Base-by-base conservation (phyloP, 1,140 invertebrate genomes). In the Drosophila lacteicornis region DNA sequence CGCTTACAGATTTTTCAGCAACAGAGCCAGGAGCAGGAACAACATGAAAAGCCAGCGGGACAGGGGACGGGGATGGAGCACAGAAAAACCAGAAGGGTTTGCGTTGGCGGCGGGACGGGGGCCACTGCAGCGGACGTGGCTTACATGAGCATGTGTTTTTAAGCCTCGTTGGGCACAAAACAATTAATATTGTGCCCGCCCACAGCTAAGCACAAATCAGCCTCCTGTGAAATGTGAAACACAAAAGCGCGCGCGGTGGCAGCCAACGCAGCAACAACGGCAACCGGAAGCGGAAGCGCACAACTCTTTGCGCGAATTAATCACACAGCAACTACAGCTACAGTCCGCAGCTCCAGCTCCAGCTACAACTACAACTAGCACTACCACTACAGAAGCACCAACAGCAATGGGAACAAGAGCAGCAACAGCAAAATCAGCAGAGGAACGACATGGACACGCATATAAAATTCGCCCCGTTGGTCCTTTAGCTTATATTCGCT, bases 221-320 rank as follows among this genome's bases (percentile, higher is more conserved):
- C 84, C 80, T 86, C 80, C 80, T 87, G 84, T 88, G 81, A 87
- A 87, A 90, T 90, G 85, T 87, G 80, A 87, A 87, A 59, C 80
- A 87, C 86, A 87, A 87, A 88, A 87, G 83, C 69, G 38, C 42
- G 46, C 38, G 59, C 75, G 56, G 42, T 45, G 59, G 65, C 57
- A 49, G 22, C 74, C 69, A 61, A 49, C 49, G 58, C 33, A 62
- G 45, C 60, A 75, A 50, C 84, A 78, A 67, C 77, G 63, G 63
- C 84, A 81, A 85, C 85, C 85, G 85, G 85, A 88, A 88, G 69
- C 85, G 85, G 85, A 88, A 88, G 85, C 85, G 71, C 81, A 88
- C 85, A 88, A 88, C 85, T 87, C 84, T 88, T 88, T 88, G 85
- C 85, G 85, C 85, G 85, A 88, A 88, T 88, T 88, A 88, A 88